A percentile compares a stretch with the other conserved stretches of the same genome.
These are phyloP conservation scores for Hycleus phaleratus DNA, from an alignment of 1,140 invertebrate genomes.

Conservation along the genomic window DNA sequence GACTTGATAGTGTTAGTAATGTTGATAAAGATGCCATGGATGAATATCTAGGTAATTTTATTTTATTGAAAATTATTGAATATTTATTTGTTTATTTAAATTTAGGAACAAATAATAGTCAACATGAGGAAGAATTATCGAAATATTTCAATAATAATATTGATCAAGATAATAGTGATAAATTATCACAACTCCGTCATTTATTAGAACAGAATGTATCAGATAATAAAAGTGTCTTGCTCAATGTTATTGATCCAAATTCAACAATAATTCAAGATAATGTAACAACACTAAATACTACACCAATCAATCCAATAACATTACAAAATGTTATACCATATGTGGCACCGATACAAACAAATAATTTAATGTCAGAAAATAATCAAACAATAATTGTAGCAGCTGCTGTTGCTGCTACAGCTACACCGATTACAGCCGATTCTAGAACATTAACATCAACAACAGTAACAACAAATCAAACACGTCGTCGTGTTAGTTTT, in stretches of 20 bases:
- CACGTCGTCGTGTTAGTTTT: slow-evolving; percentile 53
- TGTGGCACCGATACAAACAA: neutral
- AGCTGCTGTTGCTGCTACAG: too few species aligned
- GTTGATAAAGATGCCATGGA: slow-evolving; percentile 70
- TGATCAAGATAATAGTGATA: slow-evolving; percentile 41
- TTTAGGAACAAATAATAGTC: slow-evolving; percentile 60
- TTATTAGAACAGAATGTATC: slow-evolving; percentile 53
- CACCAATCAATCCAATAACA: neutral
- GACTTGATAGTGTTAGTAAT: slow-evolving; percentile 59
- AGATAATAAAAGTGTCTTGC: slow-evolving; percentile 19
- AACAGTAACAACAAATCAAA: slow-evolving; percentile 19
- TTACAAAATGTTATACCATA: slow-evolving; percentile 7
- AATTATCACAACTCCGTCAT: slow-evolving; percentile 63
- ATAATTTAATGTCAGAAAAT: neutral
- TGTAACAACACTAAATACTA: neutral
- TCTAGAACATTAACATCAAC: neutral
- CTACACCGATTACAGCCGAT: neutral
- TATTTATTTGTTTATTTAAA: slow-evolving; percentile 32
- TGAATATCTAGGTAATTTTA: slow-evolving; percentile 53
- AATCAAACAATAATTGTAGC: too few species aligned
- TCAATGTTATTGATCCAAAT: slow-evolving; percentile 2
- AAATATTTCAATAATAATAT: slow-evolving; percentile 55
- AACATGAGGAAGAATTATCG: slow-evolving; percentile 70
- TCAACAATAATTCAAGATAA: neutral
- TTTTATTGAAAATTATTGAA: neutral